Conservation (phyloP, 2,888 invertebrate species). For the Nomada goodeniana region DNA sequence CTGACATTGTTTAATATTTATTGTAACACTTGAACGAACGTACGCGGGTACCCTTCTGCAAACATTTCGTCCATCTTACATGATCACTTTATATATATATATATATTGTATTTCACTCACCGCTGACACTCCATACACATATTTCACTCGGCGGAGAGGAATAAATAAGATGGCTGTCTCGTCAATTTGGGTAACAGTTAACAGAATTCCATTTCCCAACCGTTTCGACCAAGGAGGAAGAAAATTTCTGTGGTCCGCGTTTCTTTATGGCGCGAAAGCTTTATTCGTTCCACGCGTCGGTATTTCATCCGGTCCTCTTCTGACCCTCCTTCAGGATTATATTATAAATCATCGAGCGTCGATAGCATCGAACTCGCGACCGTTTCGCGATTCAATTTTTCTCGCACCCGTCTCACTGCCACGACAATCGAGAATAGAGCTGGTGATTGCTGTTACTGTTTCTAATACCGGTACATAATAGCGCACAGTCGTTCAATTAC, state of each 20-base stretch:
- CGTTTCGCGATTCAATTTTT: too few relatives aligned
- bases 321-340: conserved; percentile 22
- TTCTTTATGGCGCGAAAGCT: conserved; percentile 44
- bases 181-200: conserved; percentile 6
- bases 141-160: background rate
- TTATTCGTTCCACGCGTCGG: conserved; percentile 11
- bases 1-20: background rate
- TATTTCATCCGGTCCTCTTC: conserved; percentile 5
- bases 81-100: background rate
- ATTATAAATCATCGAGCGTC: too few relatives aligned
- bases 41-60: too few relatives aligned
- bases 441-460: too few relatives aligned
- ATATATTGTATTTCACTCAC: background rate
- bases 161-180: background rate
- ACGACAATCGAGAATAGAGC: too few relatives aligned
- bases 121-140: background rate
- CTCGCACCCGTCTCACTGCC: too few relatives aligned
- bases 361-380: background rate
- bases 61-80: background rate
- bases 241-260: conserved; percentile 24
- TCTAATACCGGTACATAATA: too few relatives aligned
- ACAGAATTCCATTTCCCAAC: conserved; percentile 8
- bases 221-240: conserved; percentile 5
- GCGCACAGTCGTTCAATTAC: too few relatives aligned
- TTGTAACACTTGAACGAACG: too few relatives aligned